Conservation (phyloP, 2,797 vertebrate species). For the Clarias fuscus region DNA sequence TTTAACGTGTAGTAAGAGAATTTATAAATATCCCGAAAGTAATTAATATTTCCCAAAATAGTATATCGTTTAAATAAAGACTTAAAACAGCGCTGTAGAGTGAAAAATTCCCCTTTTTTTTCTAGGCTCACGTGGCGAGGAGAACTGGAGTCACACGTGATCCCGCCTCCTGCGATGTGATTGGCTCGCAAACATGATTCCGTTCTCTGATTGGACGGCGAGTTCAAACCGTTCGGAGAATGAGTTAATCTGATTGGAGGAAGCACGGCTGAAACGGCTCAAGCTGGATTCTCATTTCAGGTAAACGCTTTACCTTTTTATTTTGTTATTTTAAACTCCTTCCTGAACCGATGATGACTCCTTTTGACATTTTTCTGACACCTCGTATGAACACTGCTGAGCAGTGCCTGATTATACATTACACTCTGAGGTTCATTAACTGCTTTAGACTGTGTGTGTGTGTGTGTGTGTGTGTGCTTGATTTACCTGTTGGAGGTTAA, state of each 20-base stretch:
- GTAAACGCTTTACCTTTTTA: neutral
- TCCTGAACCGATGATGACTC: slow-evolving; percentile 50
- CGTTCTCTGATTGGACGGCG: neutral
- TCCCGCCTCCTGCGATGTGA: neutral
- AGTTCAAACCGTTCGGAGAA: too few relatives aligned
- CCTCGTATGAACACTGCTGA: slow-evolving; percentile 53
- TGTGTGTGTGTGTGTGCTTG: neutral
- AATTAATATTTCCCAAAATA: too few relatives aligned
- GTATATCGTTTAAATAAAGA: too few relatives aligned
- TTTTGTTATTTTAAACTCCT: accelerated
- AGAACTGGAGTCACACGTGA: neutral
- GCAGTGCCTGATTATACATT: slow-evolving; percentile 48
- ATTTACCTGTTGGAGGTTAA: neutral
- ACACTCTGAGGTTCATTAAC: slow-evolving; percentile 44
- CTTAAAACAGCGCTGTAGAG: too few relatives aligned
- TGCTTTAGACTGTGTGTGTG: accelerated
- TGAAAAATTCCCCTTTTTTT: neutral
- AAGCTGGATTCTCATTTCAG: neutral
- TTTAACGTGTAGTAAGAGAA: too few relatives aligned
- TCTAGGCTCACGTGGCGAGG: neutral
- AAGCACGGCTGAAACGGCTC: neutral
- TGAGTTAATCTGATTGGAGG: neutral
- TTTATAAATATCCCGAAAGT: too few relatives aligned
- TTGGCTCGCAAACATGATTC: neutral
- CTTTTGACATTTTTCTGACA: slow-evolving; percentile 53